phyloP scores from a whole-genome alignment of 2,113 vertebrate genomes.

The Nanorana parkeri region DNA sequence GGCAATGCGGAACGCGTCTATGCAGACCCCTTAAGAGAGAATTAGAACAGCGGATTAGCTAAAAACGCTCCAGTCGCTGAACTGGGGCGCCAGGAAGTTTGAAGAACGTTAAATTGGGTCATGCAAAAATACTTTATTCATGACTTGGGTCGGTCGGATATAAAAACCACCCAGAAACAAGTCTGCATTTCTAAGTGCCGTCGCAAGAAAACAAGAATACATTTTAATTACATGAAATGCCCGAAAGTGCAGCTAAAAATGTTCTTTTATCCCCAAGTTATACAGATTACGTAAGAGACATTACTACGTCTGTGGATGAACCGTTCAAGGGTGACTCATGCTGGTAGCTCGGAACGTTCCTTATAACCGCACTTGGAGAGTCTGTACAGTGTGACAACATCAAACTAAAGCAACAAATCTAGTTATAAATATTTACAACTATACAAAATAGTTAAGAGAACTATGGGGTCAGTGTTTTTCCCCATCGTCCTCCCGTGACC shows the following conservation, averaged over 20 bases:
- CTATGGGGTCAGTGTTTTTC: too few species aligned
- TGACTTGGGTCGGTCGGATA: slow-evolving; percentile 7
- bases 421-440: too few species aligned
- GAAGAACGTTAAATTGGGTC: slow-evolving; percentile 10
- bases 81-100: background rate
- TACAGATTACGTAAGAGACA: background rate
- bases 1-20: too few species aligned
- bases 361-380: too few species aligned
- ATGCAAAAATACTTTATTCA: slow-evolving; percentile 47
- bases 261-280: background rate
- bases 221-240: background rate
- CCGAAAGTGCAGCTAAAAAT: background rate
- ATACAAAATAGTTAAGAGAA: too few species aligned
- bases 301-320: too few species aligned
- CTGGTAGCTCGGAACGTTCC: too few species aligned
- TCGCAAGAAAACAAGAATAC: background rate
- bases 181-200: slow-evolving; percentile 27
- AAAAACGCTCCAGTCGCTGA: background rate
- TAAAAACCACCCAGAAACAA: background rate
- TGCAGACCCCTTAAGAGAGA: background rate
- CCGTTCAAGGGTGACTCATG: too few species aligned
- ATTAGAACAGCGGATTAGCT: background rate
- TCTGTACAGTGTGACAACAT: too few species aligned
- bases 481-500: too few species aligned
- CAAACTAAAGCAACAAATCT: too few species aligned